phyloP scores from a whole-genome alignment of 2,797 vertebrate genomes.

The Etheostoma nigrum region DNA sequence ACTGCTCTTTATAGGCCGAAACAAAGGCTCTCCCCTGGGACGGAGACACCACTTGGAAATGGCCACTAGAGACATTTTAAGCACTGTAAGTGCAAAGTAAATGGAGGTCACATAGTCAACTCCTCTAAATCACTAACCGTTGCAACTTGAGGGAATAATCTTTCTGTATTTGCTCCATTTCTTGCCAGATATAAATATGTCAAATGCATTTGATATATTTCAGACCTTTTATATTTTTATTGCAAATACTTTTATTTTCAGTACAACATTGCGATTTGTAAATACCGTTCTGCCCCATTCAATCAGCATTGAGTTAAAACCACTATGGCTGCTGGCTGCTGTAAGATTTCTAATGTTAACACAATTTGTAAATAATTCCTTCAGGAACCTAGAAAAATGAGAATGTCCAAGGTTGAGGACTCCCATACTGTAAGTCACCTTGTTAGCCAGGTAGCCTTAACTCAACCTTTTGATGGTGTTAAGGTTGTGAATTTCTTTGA shows the following conservation, averaged over 20 bases:
- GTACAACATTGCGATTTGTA: neutral
- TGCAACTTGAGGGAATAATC: conserved; percentile 20
- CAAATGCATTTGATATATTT: neutral
- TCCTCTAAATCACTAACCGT: conserved; percentile 23
- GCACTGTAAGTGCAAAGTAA: conserved; percentile 41
- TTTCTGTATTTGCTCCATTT: conserved; percentile 15
- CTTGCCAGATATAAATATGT: conserved; percentile 2
- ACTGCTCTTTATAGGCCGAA: conserved; percentile 30
- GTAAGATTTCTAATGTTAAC: neutral
- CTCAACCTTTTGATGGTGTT: neutral
- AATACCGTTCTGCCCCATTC: neutral
- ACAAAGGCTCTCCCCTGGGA: conserved; percentile 25
- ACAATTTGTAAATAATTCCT: neutral
- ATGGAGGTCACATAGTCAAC: conserved; percentile 33
- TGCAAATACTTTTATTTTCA: conserved; percentile 5
- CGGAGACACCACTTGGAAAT: conserved; percentile 25
- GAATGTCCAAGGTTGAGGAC: neutral
- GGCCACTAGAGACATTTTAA: conserved; percentile 49
- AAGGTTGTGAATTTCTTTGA: neutral
- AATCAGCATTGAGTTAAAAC: conserved; percentile 4
- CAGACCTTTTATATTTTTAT: neutral
- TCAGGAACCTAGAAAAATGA: neutral
- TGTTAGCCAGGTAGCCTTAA: neutral
- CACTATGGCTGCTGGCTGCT: neutral
- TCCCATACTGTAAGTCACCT: neutral